Evolutionary conservation across 2,888 invertebrate species (phyloP).

Genomic region (Pyrgus malvae): DNA sequence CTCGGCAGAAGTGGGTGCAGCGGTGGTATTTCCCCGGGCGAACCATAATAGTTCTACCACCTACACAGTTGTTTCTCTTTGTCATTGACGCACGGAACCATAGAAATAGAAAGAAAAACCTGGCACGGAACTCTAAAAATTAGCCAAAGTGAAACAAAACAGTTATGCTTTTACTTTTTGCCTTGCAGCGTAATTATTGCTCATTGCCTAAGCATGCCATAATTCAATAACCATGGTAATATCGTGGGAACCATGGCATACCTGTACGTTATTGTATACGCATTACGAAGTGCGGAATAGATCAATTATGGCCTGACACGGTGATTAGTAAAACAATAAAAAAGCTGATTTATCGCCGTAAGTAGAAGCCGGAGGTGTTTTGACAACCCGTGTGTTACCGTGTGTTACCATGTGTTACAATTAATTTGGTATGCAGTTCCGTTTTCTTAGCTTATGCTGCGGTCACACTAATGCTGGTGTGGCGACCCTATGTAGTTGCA

Average conservation of each 20-base stretch:
- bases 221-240: slow-evolving; percentile 9
- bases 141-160: no score
- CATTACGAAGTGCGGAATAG: slow-evolving; percentile 13
- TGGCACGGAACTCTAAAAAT: no score
- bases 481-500: no score
- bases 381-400: slow-evolving; percentile 5
- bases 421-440: neutral
- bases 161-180: no score
- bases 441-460: slow-evolving; percentile 4
- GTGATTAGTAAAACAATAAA: slow-evolving; percentile 24
- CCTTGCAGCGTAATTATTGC: slow-evolving; percentile 2
- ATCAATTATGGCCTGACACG: slow-evolving; percentile 17
- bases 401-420: slow-evolving; percentile 1
- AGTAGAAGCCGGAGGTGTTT: slow-evolving; percentile 10
- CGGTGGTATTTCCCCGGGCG: no score
- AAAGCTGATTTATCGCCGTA: slow-evolving; percentile 13
- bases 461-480: neutral
- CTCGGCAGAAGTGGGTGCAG: no score
- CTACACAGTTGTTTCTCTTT: no score
- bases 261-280: neutral
- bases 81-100: no score
- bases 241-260: slow-evolving; percentile 18
- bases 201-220: slow-evolving; percentile 14
- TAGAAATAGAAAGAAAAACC: no score
- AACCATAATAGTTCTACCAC: no score